These are phyloP conservation scores for Nebria brevicollis DNA, from an alignment of 2,888 invertebrate genomes.

Conservation along the genomic window DNA sequence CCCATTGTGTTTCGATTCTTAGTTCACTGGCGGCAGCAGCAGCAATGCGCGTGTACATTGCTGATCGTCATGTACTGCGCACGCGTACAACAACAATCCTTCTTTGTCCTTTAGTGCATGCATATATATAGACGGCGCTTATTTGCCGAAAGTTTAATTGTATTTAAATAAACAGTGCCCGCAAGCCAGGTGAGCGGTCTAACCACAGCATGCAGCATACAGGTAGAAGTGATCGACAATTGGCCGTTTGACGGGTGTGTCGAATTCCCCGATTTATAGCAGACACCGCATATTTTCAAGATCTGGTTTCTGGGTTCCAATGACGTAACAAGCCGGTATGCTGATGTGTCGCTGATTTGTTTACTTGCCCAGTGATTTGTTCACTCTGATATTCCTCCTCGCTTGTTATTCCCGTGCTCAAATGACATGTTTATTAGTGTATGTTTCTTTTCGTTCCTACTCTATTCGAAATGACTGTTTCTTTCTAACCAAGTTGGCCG, in stretches of 20 bases:
- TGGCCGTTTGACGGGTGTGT: constrained; percentile 58
- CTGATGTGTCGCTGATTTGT: constrained; percentile 24
- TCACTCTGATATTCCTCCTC: constrained; percentile 40
- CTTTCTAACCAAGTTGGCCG: constrained; percentile 2
- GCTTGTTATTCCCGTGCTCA: constrained; percentile 35
- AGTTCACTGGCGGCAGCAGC: background rate
- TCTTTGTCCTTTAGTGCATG: constrained; percentile 1
- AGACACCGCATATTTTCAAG: constrained; percentile 3
- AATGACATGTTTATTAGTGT: constrained; percentile 43
- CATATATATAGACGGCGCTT: constrained; percentile 47
- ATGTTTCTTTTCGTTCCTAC: constrained; percentile 7
- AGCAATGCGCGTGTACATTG: background rate
- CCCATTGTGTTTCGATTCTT: constrained; percentile 57
- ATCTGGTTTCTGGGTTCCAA: constrained; percentile 13
- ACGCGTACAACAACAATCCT: constrained; percentile 3
- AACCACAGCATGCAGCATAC: background rate
- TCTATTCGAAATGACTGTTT: constrained; percentile 2
- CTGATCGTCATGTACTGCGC: constrained; percentile 7
- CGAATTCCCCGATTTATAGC: constrained; percentile 31
- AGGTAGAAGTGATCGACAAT: constrained; percentile 57
- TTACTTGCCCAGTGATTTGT: constrained; percentile 33
- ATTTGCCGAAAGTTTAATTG: constrained; percentile 60
- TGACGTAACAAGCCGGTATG: constrained; percentile 12
- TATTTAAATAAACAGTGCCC: constrained; percentile 58
- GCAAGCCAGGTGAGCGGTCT: background rate